Evolutionary conservation across 1,140 invertebrate species (phyloP).

Genomic region (Cataglyphis hispanica): DNA sequence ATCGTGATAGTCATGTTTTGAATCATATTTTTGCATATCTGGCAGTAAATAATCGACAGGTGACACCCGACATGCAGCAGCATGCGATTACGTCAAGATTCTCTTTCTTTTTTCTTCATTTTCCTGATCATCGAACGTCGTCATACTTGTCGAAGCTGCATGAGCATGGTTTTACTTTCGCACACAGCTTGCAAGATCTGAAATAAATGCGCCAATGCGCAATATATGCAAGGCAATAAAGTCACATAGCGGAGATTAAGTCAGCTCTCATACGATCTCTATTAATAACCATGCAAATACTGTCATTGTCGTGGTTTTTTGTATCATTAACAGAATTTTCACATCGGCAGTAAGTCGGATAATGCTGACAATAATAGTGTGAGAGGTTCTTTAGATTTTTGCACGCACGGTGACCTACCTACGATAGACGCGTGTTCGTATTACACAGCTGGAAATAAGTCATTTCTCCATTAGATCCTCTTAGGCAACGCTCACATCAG

Average conservation of each 20-base stretch:
- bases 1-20: neutral
- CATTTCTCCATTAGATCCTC: constrained; percentile 68
- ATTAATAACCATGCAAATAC: constrained; percentile 39
- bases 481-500: constrained; percentile 13
- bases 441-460: constrained; percentile 73
- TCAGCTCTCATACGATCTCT: constrained; percentile 1
- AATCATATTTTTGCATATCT: neutral
- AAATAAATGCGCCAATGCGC: constrained; percentile 18
- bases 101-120: neutral
- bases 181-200: constrained; percentile 32
- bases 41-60: neutral
- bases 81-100: constrained; percentile 34
- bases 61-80: neutral
- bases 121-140: neutral
- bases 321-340: constrained; percentile 1
- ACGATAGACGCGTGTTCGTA: constrained; percentile 30
- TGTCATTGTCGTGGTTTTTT: constrained; percentile 19
- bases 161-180: constrained; percentile 33
- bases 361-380: neutral
- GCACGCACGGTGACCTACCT: constrained; percentile 53
- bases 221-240: constrained; percentile 48
- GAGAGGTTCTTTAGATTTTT: neutral
- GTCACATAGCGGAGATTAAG: constrained; percentile 13
- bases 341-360: neutral
- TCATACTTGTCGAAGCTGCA: constrained; percentile 26